Base-by-base conservation (phyloP, 2,113 vertebrate species). In the Poeciliopsis occidentalis region DNA sequence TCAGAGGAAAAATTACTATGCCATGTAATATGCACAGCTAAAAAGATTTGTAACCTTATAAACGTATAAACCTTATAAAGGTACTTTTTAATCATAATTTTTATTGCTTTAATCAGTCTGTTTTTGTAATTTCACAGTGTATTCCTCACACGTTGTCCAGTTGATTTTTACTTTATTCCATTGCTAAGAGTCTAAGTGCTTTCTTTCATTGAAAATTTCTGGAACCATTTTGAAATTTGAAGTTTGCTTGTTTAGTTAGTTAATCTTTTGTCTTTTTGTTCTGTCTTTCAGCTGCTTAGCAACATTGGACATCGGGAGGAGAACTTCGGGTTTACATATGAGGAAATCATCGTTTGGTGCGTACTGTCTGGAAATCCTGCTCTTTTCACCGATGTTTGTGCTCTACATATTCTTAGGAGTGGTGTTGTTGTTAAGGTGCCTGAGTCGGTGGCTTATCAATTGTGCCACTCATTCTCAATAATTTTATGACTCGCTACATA, bases 321-420 rank as follows among this genome's bases (percentile, higher is more conserved):
- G 89, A 97, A 95, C 85, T 92, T 99, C 91, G 97, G 97, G 70
- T 99, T 97, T 95, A 97, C 96, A 2, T 96, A 97, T 83, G 97
- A 99, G 92, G 96, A 97, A 95, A 98, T 99, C 88, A 99, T 99
- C 83, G 95, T 99, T 93, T 99, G 98, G 98, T 98, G 94, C 96
- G 96, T 95, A 39, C 61, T 60, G 5, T 69, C 24, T 6, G 11
- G 17, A 27, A 12, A 65, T 0, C 2, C 2, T 31, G n/a, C 54
- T n/a, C 12, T 67, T 71, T 73, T 61, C 4, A 54, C 29, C 4
- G 0, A 31, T 11, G 37, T 44, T 2, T 72, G 44, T 2, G 6
- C 8, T 29, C 5, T 44, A 17, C 77, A 44, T 31, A 12, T 64
- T 67, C 27, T 30, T 51, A 19, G 26, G 22, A 67, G 17, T 29